phyloP scores from a whole-genome alignment of 2,797 vertebrate species.

The Vespertilio murinus region DNA sequence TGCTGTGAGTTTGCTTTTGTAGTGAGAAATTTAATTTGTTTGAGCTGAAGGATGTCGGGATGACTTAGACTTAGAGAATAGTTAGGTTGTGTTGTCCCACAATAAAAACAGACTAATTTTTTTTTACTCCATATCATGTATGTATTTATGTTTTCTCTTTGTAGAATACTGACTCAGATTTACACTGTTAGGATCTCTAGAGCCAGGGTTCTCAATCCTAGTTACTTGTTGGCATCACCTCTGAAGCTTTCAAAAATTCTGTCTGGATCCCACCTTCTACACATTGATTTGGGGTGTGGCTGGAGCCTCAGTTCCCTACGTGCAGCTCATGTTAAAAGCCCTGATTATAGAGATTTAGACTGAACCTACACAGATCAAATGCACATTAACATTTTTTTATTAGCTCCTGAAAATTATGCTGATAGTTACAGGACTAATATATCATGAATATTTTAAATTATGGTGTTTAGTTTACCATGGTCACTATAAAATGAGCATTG shows the following conservation, averaged over 20 bases:
- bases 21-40: conserved; percentile 21
- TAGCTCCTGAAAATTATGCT: conserved; percentile 31
- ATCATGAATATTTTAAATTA: conserved; percentile 22
- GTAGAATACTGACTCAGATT: neutral
- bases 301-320: neutral
- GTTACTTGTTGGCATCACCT: neutral
- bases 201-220: neutral
- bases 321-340: neutral
- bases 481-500: conserved; percentile 31
- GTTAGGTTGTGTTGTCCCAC: neutral
- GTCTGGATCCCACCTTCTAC: neutral
- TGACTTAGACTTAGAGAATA: conserved; percentile 26
- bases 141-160: conserved; percentile 19
- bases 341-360: neutral
- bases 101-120: neutral
- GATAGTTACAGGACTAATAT: neutral
- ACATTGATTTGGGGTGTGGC: neutral
- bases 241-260: neutral
- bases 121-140: neutral
- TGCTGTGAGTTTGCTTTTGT: conserved; percentile 41
- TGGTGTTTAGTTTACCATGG: neutral
- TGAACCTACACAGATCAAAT: neutral
- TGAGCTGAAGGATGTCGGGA: conserved; percentile 15
- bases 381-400: neutral
- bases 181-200: neutral